Base-by-base conservation (phyloP, 37 sponge, comb jelly and placozoan species). In the Mnemiopsis leidyi region DNA sequence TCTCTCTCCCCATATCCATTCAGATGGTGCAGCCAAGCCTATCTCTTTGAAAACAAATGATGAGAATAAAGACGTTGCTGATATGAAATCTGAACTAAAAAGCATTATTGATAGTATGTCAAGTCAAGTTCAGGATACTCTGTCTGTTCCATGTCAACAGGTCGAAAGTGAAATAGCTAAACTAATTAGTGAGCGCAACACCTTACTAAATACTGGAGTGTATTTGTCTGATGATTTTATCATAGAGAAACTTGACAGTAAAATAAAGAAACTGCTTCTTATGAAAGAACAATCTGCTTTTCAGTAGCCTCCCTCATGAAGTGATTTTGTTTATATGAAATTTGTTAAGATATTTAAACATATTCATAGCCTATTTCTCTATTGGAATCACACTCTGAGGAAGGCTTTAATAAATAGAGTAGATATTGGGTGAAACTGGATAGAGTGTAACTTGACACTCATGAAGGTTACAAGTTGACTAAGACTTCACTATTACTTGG, bases 91-190 rank as follows among this genome's bases (percentile, higher is more conserved):
- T 33, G 79, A 77, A 77, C 32, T 77, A 28, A 18, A 32, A 13
- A 34, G 1, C 36, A 77, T 77, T 34, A 77, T 77, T 20, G 18
- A 1, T 9, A 77, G 36, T 34, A 77, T 77, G 79, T 31, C 79
- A 21, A 77, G 36, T 0, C 33, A 32, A 33, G 18, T 32, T 34
- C 79, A 26, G 33, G 33, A 32, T 7, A 77, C 26, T 77, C 13
- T 48, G 13, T 48, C 61, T 48, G 13, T 48, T 48, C 61, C 61
- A 71, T 29, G 21, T 7, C 7, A 18, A 3, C 75, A 71, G n/a
- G 61, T 85, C 36, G 61, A 40, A n/a, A 85, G 61, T 85, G 90
- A 85, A 3, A 85, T 85, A 16, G 90, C 40, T 39, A 40, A 85
- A 61, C 61, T 85, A n/a, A 85, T 85, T 37, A 85, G 90, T 40